phyloP scores from a whole-genome alignment of 2,888 invertebrate genomes.

The Idaea dimidiata region DNA sequence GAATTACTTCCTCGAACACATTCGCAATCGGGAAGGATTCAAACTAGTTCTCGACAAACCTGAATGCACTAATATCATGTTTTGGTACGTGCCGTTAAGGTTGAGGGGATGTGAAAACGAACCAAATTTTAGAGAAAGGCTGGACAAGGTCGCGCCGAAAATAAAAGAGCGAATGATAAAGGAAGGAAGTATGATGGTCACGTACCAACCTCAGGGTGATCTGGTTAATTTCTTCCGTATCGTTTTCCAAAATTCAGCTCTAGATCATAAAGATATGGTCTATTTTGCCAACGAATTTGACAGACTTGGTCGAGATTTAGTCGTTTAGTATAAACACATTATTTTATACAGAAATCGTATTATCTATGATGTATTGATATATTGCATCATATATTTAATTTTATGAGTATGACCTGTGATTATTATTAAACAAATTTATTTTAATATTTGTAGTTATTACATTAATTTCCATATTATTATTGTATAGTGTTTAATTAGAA shows the following conservation, averaged over 20 bases:
- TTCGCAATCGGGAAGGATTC: slow-evolving; percentile 86
- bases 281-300: slow-evolving; percentile 94
- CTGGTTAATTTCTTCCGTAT: slow-evolving; percentile 97
- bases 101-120: slow-evolving; percentile 78
- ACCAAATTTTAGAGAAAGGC: slow-evolving; percentile 81
- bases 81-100: slow-evolving; percentile 96
- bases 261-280: slow-evolving; percentile 91
- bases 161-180: slow-evolving; percentile 98
- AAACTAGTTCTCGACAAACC: slow-evolving; percentile 87
- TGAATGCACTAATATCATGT: slow-evolving; percentile 96
- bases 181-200: slow-evolving; percentile 96
- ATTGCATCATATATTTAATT: slow-evolving; percentile 36
- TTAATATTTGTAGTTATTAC: slow-evolving; percentile 3
- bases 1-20: slow-evolving; percentile 84
- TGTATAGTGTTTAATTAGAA: neutral
- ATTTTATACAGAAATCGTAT: slow-evolving; percentile 29
- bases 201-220: slow-evolving; percentile 93
- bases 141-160: slow-evolving; percentile 92
- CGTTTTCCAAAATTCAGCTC: slow-evolving; percentile 94
- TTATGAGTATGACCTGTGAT: slow-evolving; percentile 56
- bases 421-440: slow-evolving; percentile 30
- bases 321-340: slow-evolving; percentile 43
- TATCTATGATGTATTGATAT: slow-evolving; percentile 35
- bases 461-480: neutral
- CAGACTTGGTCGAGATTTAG: slow-evolving; percentile 85